Conservation (phyloP, 2,113 vertebrate species). For the Cryptomyrus ogoouensis region DNA sequence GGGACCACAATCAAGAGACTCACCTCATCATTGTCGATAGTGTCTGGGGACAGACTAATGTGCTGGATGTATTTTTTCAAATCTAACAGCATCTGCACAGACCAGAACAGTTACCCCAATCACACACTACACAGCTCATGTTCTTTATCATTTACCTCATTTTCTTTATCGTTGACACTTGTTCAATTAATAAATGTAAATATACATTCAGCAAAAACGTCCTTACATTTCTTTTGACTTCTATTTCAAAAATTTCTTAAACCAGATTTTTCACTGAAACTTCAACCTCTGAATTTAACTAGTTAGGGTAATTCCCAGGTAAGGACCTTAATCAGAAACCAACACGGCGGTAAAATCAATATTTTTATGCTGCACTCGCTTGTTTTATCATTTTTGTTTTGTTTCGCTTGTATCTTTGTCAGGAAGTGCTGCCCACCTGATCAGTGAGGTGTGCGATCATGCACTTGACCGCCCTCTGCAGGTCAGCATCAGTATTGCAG, state of each 20-base stretch:
- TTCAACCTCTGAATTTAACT: background rate
- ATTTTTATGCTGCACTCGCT: background rate
- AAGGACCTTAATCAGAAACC: no score
- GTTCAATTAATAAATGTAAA: no score
- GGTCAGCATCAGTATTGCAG: conserved; percentile 70
- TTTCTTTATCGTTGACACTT: no score
- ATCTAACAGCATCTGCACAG: conserved; percentile 70
- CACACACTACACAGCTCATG: background rate
- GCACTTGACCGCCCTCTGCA: conserved; percentile 69
- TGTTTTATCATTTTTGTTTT: background rate
- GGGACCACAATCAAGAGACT: conserved; percentile 36
- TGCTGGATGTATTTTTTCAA: conserved; percentile 76
- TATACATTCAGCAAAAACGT: no score
- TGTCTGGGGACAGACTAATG: conserved; percentile 81
- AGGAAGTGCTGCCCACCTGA: conserved; percentile 55
- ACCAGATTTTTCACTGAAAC: background rate
- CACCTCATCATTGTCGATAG: conserved; percentile 75
- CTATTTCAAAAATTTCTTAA: background rate
- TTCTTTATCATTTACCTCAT: background rate
- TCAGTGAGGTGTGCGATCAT: conserved; percentile 73
- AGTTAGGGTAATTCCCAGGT: background rate
- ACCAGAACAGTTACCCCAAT: no score
- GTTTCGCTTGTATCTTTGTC: background rate
- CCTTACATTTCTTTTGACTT: background rate
- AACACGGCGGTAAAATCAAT: background rate